These are phyloP conservation scores for Clusia tigrina DNA, from an alignment of 2,888 invertebrate species.

Conservation along the genomic window DNA sequence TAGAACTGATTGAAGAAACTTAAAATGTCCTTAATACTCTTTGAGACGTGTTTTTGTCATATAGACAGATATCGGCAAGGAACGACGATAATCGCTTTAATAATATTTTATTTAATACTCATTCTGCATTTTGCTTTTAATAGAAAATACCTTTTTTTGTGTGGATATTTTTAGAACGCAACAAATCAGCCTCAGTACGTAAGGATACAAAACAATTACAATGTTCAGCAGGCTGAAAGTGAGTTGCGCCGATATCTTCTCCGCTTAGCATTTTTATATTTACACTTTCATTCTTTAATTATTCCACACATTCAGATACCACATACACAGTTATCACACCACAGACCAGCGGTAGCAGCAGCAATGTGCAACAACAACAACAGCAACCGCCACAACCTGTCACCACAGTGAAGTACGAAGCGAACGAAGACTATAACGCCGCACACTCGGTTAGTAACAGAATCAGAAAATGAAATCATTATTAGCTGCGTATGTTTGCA, in stretches of 20 bases:
- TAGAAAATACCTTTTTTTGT: too few relatives aligned
- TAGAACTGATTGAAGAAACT: too few relatives aligned
- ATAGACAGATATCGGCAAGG: too few relatives aligned
- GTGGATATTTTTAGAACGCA: slow-evolving; percentile 51
- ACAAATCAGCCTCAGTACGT: slow-evolving; percentile 58
- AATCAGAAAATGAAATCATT: neutral
- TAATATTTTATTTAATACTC: too few relatives aligned
- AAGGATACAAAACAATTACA: slow-evolving; percentile 56
- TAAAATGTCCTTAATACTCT: too few relatives aligned
- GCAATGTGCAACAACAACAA: slow-evolving; percentile 34
- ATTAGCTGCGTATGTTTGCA: too few relatives aligned
- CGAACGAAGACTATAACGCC: slow-evolving; percentile 32
- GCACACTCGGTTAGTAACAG: slow-evolving; percentile 36
- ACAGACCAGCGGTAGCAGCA: slow-evolving; percentile 41
- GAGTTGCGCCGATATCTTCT: slow-evolving; percentile 37
- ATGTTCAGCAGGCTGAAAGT: slow-evolving; percentile 58
- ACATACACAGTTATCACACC: slow-evolving; percentile 56
- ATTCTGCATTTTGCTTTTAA: too few relatives aligned
- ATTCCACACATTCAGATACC: slow-evolving; percentile 46
- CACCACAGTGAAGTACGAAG: slow-evolving; percentile 45
- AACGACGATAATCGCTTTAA: too few relatives aligned
- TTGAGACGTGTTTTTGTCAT: too few relatives aligned
- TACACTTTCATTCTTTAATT: neutral
- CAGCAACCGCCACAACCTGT: slow-evolving; percentile 35
- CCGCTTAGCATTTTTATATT: neutral